These are phyloP conservation scores for Heliothis virescens DNA, from an alignment of 1,140 invertebrate genomes.

Conservation along the genomic window DNA sequence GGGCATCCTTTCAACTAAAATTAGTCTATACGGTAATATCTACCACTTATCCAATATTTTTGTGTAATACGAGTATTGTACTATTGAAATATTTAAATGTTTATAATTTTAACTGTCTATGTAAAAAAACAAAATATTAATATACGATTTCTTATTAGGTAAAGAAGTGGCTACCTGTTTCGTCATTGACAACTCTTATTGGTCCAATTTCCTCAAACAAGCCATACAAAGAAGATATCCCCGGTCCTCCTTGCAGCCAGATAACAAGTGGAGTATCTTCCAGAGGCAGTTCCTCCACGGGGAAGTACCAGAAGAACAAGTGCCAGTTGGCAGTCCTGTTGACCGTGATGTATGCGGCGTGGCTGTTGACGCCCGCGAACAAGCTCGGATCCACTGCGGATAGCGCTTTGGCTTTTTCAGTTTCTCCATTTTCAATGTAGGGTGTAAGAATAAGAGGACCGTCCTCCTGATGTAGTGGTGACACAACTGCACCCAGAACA, in stretches of 20 bases:
- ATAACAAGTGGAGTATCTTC: conserved; percentile 14
- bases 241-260: conserved; percentile 30
- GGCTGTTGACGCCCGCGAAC: conserved; percentile 23
- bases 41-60: no score
- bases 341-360: conserved; percentile 23
- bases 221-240: not conserved
- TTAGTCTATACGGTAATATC: no score
- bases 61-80: no score
- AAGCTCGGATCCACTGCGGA: not conserved
- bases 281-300: not conserved
- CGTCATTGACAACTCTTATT: not conserved
- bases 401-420: not conserved
- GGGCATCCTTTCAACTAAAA: not conserved
- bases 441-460: conserved; percentile 8
- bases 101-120: no score
- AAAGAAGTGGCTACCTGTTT: not conserved
- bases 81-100: no score
- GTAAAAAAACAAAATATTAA: no score
- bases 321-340: conserved; percentile 3
- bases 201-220: conserved; percentile 31
- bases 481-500: not conserved
- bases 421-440: not conserved
- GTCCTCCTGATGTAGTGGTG: not conserved
- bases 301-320: conserved; percentile 38
- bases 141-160: not conserved